A percentile compares a stretch with the other conserved stretches of the same genome.
Conservation (phyloP, 2,113 vertebrate genomes). For the Dasyornis broadbenti region DNA sequence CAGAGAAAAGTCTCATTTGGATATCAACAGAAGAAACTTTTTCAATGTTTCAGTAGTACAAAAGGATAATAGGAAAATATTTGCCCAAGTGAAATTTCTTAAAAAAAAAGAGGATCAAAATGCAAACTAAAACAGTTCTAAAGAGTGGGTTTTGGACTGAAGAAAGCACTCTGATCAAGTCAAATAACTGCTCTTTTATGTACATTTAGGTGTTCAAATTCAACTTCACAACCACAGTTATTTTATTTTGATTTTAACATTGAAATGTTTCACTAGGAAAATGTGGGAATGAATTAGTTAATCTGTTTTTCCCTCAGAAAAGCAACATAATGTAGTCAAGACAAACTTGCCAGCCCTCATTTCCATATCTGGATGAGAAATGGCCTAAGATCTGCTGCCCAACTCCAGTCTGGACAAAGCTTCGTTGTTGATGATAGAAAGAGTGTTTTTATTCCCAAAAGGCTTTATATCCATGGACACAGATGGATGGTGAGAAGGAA, state of each 20-base stretch:
- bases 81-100: background rate
- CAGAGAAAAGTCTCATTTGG: background rate
- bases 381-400: background rate
- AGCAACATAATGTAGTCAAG: background rate
- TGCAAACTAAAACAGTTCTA: background rate
- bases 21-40: background rate
- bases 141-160: background rate
- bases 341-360: background rate
- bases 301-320: background rate
- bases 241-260: background rate
- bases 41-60: background rate
- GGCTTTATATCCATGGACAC: background rate
- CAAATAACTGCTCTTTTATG: background rate
- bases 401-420: background rate
- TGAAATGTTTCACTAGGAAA: background rate
- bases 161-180: background rate
- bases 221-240: background rate
- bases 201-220: background rate
- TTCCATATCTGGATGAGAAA: background rate
- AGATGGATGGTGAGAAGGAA: background rate
- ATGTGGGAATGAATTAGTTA: background rate
- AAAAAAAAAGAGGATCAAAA: background rate
- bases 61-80: background rate
- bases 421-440: fast-evolving
- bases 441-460: background rate